Conservation (phyloP, 2,797 vertebrate genomes). For the Eidolon dupreanum region DNA sequence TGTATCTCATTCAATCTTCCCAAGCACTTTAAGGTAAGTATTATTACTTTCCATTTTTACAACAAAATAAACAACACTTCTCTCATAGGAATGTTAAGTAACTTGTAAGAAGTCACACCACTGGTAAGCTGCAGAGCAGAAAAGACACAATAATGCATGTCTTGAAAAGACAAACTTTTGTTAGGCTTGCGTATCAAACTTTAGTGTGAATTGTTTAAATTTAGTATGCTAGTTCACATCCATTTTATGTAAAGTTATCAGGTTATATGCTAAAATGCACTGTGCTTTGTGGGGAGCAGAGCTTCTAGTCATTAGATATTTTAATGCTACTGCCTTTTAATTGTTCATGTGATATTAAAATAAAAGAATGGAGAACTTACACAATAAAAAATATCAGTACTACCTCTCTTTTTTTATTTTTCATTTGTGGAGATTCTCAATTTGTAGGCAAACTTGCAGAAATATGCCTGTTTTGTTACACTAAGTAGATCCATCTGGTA, state of each 20-base stretch:
- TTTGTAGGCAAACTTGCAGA: neutral
- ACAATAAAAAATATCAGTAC: neutral
- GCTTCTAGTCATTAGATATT: neutral
- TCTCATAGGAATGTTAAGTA: neutral
- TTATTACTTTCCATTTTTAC: neutral
- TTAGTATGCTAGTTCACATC: neutral
- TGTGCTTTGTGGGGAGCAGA: neutral
- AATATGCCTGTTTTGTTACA: neutral
- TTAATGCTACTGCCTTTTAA: neutral
- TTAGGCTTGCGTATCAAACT: neutral
- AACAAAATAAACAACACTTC: neutral
- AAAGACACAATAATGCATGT: neutral
- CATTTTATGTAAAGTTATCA: neutral
- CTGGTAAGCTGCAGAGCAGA: neutral
- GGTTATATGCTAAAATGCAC: neutral
- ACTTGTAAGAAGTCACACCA: neutral
- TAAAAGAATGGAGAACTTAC: neutral
- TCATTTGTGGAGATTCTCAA: neutral
- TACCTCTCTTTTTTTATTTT: neutral
- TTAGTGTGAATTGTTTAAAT: neutral
- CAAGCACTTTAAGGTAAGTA: neutral
- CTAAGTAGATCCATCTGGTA: neutral
- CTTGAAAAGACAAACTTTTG: neutral
- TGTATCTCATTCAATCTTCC: neutral
- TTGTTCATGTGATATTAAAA: neutral